Base-by-base conservation (phyloP, 1,140 invertebrate genomes). In the Drosophila willistoni region DNA sequence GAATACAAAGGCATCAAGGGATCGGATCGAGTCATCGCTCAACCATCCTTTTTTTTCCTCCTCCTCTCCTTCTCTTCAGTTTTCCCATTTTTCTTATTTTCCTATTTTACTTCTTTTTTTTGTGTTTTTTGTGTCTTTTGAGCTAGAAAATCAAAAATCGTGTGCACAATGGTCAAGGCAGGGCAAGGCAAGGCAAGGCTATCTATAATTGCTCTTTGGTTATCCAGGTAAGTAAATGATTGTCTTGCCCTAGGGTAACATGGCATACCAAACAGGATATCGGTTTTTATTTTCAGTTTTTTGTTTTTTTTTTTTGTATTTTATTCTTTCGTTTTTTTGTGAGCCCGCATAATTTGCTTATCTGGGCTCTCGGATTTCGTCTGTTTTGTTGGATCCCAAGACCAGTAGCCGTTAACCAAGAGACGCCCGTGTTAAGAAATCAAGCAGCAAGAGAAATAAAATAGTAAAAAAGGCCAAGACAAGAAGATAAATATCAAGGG, bases 141-240 rank as follows among this genome's bases (percentile, higher is more conserved):
- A 68, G 63, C 78, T 81, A 81, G 82, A 85, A 86, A 85, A 81
- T 81, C 78, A 59, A 85, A 86, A 85, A 78, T 86, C 78, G 63
- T 78, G 64, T 66, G 65, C 65, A 75, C 73, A 86, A 85, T 72
- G 82, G 78, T 86, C 82, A 84, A 81, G 81, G 67, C 56, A 69
- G 75, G 56, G 69, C 72, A 63, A 63, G 36, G 69, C 72, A 63
- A 63, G 36, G 12, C 36, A 39, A 39, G 73, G 64, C 56, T 42
- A 47, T 63, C 84, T 57, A 84, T 85, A 85, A 85, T 86, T 85
- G 75, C 81, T 51, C 17, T 85, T 81, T 51, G 68, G 74, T 81
- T 78, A 79, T 78, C 82, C 44, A 51, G 44, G 44, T 51, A 85
- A 83, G 82, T 81, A 84, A 85, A 82, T 85, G 81, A 85, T 73